A percentile compares a stretch with the other conserved stretches of the same genome.
Conservation (phyloP, 2,888 invertebrate genomes). For the Drosophila acutilabella region DNA sequence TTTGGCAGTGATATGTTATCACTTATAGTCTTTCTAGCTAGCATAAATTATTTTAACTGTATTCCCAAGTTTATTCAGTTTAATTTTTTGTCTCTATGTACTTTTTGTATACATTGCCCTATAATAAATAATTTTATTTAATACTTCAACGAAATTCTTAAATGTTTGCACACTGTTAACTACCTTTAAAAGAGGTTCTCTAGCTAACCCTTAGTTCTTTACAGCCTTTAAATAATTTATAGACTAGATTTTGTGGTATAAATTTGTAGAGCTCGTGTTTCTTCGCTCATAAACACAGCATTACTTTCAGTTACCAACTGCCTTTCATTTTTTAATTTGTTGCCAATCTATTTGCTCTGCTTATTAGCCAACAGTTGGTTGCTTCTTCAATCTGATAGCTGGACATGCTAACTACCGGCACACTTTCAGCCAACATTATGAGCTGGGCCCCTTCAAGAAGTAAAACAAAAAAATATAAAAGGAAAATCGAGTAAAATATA, state of each 20-base stretch:
- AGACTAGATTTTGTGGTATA: background rate
- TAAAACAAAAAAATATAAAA: conserved; percentile 15
- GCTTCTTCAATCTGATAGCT: conserved; percentile 42
- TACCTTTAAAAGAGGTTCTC: no score
- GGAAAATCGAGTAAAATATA: conserved; percentile 5
- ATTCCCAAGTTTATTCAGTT: no score
- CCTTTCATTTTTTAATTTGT: background rate
- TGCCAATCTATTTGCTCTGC: background rate
- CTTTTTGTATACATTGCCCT: no score
- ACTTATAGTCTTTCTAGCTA: no score
- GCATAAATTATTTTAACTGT: no score
- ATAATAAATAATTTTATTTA: no score
- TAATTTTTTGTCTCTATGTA: no score
- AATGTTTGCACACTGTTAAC: no score
- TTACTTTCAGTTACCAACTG: conserved; percentile 11
- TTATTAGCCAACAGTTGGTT: conserved; percentile 17
- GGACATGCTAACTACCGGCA: conserved; percentile 73
- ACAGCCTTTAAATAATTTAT: background rate
- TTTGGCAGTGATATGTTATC: no score
- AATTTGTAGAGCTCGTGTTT: background rate
- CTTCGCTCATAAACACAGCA: conserved; percentile 7
- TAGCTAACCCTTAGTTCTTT: no score
- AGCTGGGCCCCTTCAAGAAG: background rate
- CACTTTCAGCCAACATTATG: conserved; percentile 61
- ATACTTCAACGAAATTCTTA: no score